phyloP scores from a whole-genome alignment of 1,140 invertebrate species.

The Zaprionus capensis region DNA sequence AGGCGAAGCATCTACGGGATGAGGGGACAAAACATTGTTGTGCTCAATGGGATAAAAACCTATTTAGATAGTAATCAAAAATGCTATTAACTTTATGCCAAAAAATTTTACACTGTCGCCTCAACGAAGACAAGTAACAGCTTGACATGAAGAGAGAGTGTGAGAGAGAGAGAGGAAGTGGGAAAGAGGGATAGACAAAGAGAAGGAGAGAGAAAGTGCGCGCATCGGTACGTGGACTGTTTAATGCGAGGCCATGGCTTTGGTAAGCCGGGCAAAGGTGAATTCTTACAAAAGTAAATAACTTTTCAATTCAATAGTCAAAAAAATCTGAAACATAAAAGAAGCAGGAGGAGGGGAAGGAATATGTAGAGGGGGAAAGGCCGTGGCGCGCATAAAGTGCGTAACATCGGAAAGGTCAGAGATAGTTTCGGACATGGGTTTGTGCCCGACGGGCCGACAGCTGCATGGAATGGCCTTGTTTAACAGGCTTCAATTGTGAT shows the following conservation, averaged over 20 bases:
- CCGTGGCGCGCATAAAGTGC: slow-evolving; percentile 41
- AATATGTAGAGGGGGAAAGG: neutral
- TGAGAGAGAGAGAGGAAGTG: slow-evolving; percentile 3
- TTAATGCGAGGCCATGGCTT: no score
- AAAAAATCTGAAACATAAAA: slow-evolving; percentile 64
- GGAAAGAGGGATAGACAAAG: neutral
- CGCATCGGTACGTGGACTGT: neutral
- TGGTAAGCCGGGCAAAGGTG: slow-evolving; percentile 20
- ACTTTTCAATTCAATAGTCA: slow-evolving; percentile 76
- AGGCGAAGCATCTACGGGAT: neutral
- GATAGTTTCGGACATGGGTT: slow-evolving; percentile 62
- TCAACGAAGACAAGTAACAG: slow-evolving; percentile 8
- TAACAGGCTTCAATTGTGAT: slow-evolving; percentile 17
- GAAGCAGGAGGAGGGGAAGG: neutral
- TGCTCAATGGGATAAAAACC: slow-evolving; percentile 75
- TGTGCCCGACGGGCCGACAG: neutral
- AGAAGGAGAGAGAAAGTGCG: neutral
- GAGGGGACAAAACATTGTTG: slow-evolving; percentile 61
- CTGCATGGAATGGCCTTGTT: slow-evolving; percentile 6
- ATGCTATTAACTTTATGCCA: slow-evolving; percentile 76
- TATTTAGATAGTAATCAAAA: slow-evolving; percentile 77
- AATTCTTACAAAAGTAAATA: slow-evolving; percentile 64
- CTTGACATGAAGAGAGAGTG: neutral
- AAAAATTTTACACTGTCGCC: slow-evolving; percentile 72
- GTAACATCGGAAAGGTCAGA: slow-evolving; percentile 45